phyloP scores from a whole-genome alignment of 2,113 vertebrate genomes.

The Amazona guildingii region DNA sequence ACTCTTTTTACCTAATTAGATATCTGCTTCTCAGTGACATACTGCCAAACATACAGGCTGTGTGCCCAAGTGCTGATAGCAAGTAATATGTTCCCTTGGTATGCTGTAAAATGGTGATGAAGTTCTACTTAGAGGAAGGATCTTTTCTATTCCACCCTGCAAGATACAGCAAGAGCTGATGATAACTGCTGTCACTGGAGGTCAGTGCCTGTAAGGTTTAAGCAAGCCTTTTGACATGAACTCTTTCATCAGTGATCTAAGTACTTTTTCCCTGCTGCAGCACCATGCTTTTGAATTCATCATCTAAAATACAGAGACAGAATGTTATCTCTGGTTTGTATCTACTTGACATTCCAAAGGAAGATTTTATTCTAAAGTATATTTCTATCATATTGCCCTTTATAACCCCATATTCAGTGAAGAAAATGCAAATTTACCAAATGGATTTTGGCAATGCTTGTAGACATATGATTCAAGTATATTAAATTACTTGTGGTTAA shows the following conservation, averaged over 20 bases:
- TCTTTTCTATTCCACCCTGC: background rate
- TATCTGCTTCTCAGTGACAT: background rate
- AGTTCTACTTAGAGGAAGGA: background rate
- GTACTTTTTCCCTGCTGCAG: background rate
- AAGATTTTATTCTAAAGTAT: background rate
- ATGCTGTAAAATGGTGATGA: background rate
- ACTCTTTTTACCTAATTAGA: background rate
- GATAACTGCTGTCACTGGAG: background rate
- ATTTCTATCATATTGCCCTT: background rate
- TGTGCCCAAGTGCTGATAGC: background rate
- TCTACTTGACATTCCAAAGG: background rate
- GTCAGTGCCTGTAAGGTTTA: background rate
- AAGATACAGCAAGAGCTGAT: background rate
- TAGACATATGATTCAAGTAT: background rate
- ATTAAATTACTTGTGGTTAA: conserved; percentile 61
- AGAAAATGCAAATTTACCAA: conserved; percentile 29
- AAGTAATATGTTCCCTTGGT: background rate
- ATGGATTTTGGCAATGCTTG: conserved; percentile 32
- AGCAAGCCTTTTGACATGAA: background rate
- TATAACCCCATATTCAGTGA: background rate
- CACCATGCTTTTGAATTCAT: background rate
- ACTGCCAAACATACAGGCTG: background rate
- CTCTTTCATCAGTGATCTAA: background rate
- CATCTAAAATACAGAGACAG: background rate
- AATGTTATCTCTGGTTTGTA: background rate